phyloP scores from a whole-genome alignment of 2,888 invertebrate genomes.

The Molorchus minor region DNA sequence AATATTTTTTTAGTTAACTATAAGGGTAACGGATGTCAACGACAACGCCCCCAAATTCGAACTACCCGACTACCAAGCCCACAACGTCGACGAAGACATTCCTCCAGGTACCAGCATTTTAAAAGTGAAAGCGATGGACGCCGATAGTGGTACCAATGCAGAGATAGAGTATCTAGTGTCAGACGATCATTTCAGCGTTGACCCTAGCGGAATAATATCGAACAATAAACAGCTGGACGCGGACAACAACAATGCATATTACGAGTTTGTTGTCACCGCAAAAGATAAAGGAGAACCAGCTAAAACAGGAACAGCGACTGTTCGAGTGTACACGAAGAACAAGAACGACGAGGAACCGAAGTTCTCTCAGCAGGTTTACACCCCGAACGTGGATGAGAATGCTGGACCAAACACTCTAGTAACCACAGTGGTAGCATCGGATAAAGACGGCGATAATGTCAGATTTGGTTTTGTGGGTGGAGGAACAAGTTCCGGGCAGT shows the following conservation, averaged over 20 bases:
- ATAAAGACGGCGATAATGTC: conserved; percentile 97
- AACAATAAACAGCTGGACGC: conserved; percentile 94
- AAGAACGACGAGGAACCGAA: conserved; percentile 98
- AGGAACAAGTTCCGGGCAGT: conserved; percentile 89
- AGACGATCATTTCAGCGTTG: conserved; percentile 95
- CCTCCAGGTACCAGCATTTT: conserved; percentile 91
- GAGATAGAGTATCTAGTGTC: conserved; percentile 92
- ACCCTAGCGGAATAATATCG: conserved; percentile 90
- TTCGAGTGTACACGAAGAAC: conserved; percentile 95
- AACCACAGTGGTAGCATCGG: conserved; percentile 95
- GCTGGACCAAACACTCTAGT: conserved; percentile 95
- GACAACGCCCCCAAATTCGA: conserved; percentile 98
- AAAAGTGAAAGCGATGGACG: conserved; percentile 94
- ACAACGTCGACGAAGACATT: conserved; percentile 95
- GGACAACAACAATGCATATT: conserved; percentile 96
- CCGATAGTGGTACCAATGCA: conserved; percentile 94
- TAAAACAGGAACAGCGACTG: conserved; percentile 91
- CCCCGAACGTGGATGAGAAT: conserved; percentile 95
- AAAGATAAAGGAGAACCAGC: conserved; percentile 95
- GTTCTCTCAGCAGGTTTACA: conserved; percentile 95
- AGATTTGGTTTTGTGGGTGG: conserved; percentile 90
- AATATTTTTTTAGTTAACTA: conserved; percentile 76
- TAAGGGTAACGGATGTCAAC: conserved; percentile 95
- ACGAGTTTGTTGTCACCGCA: conserved; percentile 93
- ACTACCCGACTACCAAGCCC: conserved; percentile 95